Base-by-base conservation (phyloP, 2,888 invertebrate species). In the Tigriopus californicus region DNA sequence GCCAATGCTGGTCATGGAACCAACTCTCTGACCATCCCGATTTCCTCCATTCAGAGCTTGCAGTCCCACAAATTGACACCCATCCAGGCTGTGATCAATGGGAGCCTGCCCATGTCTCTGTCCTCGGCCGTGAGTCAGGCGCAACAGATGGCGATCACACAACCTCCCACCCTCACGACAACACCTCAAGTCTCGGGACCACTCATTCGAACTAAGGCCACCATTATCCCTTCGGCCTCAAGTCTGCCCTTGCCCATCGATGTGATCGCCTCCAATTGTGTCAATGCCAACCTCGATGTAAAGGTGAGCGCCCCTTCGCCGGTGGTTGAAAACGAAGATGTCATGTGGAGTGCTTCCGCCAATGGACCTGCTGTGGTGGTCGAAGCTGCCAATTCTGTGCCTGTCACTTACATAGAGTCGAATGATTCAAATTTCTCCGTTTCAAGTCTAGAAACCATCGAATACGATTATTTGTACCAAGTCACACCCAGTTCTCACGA, bases 401-500 rank as follows among this genome's bases (percentile, higher is more conserved):
- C 48, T n/a, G 58, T 58, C 33, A n/a, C 18, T 18, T 58, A 58
- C 22, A 47, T 58, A 1, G 58, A 58, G 15, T n/a, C 58, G 40
- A n/a, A 22, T 13, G 58, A 58, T 10, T 15, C 18, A 13, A 41
- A n/a, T 24, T 58, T 24, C 22, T 18, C 18, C 20, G 47, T 22
- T 15, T 42, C 47, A n/a, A 20, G 13, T 15, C 12, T 57, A 10
- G 58, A 49, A 11, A 25, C 47, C 33, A 58, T 58, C 25, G 58
- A 58, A 18, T 56, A 56, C 44, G 58, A 58, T 48, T 58, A 58
- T 24, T 24, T 58, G 49, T 44, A 42, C 20, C 54, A 33, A n/a
- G 49, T 49, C 49, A 15, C 53, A 13, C 24, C 33, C 15, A 11
- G 51, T 24, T 51, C 20, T 15, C 20, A 33, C 33, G 18, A 18